Evolutionary conservation across 2,797 vertebrate species (phyloP).

Genomic region (Pseudochirops cupreus): DNA sequence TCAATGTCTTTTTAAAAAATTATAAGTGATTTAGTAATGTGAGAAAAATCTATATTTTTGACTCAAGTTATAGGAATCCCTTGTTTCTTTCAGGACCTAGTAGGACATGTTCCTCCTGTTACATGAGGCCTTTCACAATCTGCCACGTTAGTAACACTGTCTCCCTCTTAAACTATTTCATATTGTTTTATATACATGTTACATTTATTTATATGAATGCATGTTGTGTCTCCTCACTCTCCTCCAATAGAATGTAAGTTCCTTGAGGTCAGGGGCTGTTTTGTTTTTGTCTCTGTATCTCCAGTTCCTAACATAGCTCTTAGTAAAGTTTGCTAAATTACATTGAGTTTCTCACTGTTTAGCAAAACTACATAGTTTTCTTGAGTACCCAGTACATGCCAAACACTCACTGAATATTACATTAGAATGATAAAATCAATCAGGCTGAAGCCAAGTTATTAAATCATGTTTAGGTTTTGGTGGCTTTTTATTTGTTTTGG

Average conservation of each 20-base stretch:
- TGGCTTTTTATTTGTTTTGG: not conserved
- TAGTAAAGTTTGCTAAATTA: not conserved
- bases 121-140: not conserved
- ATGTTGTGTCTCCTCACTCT: not conserved
- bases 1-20: not conserved
- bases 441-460: not conserved
- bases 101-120: not conserved
- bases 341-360: not conserved
- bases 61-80: not conserved
- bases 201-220: not conserved
- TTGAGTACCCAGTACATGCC: not conserved
- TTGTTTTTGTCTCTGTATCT: not conserved
- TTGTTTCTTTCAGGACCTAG: not conserved
- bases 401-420: not conserved
- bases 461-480: not conserved
- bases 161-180: not conserved
- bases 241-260: not conserved
- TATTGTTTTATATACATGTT: not conserved
- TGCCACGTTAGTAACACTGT: not conserved
- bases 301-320: not conserved
- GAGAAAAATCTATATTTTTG: not conserved
- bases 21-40: not conserved
- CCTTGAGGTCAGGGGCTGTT: not conserved
- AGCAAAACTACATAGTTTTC: not conserved
- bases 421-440: not conserved